Percentiles rank a stretch among this genome's conserved stretches.
Conservation (phyloP, 2,888 invertebrate genomes). For the Cataglyphis livida region DNA sequence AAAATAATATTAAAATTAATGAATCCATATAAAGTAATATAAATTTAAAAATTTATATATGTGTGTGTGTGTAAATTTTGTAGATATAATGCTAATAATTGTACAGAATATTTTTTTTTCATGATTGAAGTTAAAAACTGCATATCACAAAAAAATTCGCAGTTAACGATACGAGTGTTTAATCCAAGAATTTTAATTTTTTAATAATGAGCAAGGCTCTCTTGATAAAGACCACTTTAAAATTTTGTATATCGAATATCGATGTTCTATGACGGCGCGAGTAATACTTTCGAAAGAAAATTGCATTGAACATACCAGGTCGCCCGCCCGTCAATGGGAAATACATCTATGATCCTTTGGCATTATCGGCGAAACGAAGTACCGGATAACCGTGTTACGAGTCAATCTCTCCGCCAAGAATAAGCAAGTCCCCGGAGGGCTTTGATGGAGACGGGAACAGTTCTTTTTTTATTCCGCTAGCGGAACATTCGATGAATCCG, state of each 20-base stretch:
- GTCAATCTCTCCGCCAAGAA: slow-evolving; percentile 77
- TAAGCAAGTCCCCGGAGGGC: slow-evolving; percentile 66
- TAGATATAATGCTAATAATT: neutral
- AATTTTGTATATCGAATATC: slow-evolving; percentile 4
- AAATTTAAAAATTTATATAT: too few relatives aligned
- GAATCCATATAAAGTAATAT: too few relatives aligned
- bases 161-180: neutral
- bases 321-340: slow-evolving; percentile 19
- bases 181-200: neutral
- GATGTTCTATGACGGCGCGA: neutral
- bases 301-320: slow-evolving; percentile 13
- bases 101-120: neutral
- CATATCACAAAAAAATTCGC: neutral
- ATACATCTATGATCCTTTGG: slow-evolving; percentile 57
- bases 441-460: slow-evolving; percentile 46
- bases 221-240: neutral
- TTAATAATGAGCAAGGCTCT: neutral
- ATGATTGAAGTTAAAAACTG: neutral
- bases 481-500: slow-evolving; percentile 16
- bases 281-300: slow-evolving; percentile 34
- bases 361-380: slow-evolving; percentile 68
- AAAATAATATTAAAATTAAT: neutral
- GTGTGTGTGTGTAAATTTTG: neutral
- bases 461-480: slow-evolving; percentile 24
- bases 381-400: slow-evolving; percentile 74